Evolutionary conservation across 2,888 invertebrate genomes (phyloP).

Genomic region (Brachyptera putata): DNA sequence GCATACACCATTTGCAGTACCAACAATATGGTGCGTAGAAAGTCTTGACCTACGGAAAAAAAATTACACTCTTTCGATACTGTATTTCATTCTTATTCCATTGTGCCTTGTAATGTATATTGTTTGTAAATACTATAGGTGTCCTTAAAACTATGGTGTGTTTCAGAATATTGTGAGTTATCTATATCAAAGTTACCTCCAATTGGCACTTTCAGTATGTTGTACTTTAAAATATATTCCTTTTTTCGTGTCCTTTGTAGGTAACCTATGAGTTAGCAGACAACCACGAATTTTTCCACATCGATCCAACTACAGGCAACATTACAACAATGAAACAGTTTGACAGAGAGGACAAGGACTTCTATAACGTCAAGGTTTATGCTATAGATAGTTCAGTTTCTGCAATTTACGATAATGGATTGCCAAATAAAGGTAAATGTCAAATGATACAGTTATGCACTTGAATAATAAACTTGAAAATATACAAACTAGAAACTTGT

Average conservation of each 20-base stretch:
- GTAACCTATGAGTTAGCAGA: conserved; percentile 72
- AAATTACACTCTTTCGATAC: too few species aligned
- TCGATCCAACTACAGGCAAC: conserved; percentile 81
- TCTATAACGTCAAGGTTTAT: conserved; percentile 84
- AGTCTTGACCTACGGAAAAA: too few species aligned
- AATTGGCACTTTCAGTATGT: background rate
- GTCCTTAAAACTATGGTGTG: too few species aligned
- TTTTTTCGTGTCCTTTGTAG: conserved; percentile 37
- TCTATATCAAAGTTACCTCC: background rate
- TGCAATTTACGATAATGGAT: conserved; percentile 58
- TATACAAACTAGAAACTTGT: too few species aligned
- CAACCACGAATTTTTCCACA: conserved; percentile 61
- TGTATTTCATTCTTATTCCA: too few species aligned
- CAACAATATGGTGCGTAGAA: too few species aligned
- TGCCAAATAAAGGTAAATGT: conserved; percentile 64
- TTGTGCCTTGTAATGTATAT: too few species aligned
- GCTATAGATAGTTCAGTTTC: conserved; percentile 89
- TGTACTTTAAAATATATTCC: background rate
- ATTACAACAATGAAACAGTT: conserved; percentile 78
- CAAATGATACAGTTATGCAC: too few species aligned
- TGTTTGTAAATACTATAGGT: too few species aligned
- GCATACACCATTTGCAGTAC: too few species aligned
- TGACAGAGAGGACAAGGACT: conserved; percentile 79
- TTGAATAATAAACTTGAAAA: too few species aligned
- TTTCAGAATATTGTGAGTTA: background rate